Evolutionary conservation across 2,797 vertebrate species (phyloP), one percentile per base, ranked within the genome.

Genomic region (Pangasius larnaudii): DNA sequence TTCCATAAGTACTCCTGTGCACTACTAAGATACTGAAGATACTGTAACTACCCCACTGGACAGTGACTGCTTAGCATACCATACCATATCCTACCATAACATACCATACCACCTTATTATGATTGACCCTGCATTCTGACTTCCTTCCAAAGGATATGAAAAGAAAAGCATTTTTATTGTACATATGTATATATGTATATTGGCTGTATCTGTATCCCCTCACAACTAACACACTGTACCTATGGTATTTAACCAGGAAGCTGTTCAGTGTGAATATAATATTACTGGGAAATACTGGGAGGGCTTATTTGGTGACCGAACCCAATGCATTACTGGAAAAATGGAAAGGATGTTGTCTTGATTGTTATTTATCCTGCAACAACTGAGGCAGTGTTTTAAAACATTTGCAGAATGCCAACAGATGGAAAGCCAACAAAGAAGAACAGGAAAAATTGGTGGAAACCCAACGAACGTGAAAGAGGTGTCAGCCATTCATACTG

Each of bases 301-400:
- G n/a, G 7, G n/a, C 30, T 30, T 33, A 59, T 58, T 30, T 80
- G 30, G 18, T 10, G 36, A 58, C 19, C 24, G 5, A 27, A 59
- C 56, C 33, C 53, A 59, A 11, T 59, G 22, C 2, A 27, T 61
- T 81, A 81, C 79, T 9, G 56, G 56, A 39, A 61, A 59, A 81
- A 75, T 3, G 14, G 11, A 84, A 84, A 67, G 61, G 46, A 51
- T 84, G 27, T 65, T 10, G 59, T 49, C n/a, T 67, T 84, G 81
- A 51, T 67, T 46, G 42, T 51, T 84, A 84, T 46, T 84, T 65
- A 67, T 49, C 61, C 56, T 61, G 3, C 56, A 81, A 8, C 46
- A 84, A 46, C 33, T 67, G 81, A 67, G 39, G 81, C 81, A 67
- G 13, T 30, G 61, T 67, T 49, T 65, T 51, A 19, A 67, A n/a